These are phyloP conservation scores for Lamellibrachia luymesi DNA, from an alignment of 1,140 invertebrate genomes.

Conservation along the genomic window DNA sequence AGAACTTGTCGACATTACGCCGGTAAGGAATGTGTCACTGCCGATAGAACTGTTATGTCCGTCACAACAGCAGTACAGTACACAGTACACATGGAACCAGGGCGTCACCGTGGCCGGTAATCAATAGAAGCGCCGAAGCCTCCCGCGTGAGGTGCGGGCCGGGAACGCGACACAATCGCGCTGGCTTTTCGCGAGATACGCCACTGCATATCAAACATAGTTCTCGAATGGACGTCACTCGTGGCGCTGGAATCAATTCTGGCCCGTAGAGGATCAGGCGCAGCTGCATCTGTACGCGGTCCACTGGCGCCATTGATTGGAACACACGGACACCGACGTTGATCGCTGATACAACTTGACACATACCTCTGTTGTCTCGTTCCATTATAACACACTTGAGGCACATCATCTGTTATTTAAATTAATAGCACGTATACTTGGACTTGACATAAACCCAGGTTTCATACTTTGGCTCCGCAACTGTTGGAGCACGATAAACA, in stretches of 20 bases:
- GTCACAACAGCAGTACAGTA: not conserved
- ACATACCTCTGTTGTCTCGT: not conserved
- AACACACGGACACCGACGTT: not conserved
- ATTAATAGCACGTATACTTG: not conserved
- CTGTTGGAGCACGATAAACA: not conserved
- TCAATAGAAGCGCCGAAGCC: not conserved
- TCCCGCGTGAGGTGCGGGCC: not conserved
- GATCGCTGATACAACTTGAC: not conserved
- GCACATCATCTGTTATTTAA: not conserved
- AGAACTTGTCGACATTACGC: not conserved
- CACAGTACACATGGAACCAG: no score
- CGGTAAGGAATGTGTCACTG: not conserved
- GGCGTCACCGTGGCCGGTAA: not conserved
- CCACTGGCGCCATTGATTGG: not conserved
- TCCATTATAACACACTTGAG: not conserved
- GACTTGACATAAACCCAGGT: not conserved
- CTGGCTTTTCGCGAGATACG: not conserved
- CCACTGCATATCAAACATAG: not conserved
- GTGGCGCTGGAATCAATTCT: not conserved
- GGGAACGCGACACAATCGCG: not conserved
- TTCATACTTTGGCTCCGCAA: not conserved
- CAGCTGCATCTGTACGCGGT: not conserved
- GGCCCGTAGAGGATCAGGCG: not conserved
- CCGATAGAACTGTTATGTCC: not conserved
- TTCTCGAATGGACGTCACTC: not conserved